Conservation (phyloP, 2,113 vertebrate genomes). For the Ailurus styani region DNA sequence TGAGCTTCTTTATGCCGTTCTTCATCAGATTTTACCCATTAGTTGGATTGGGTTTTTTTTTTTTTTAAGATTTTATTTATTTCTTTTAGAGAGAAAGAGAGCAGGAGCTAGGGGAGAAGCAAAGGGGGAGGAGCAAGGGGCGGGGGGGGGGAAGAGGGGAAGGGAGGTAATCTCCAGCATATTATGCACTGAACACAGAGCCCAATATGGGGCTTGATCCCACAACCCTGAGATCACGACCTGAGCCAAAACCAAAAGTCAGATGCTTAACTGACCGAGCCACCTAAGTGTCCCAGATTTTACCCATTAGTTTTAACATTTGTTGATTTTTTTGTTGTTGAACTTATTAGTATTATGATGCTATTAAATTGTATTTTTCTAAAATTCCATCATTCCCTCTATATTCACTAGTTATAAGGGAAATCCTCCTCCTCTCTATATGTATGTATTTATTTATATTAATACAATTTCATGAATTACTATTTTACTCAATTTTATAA, state of each 20-base stretch:
- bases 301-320: not conserved
- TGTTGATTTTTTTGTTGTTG: not conserved
- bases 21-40: not conserved
- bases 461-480: not conserved
- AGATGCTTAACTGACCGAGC: not conserved
- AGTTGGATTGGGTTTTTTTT: not conserved
- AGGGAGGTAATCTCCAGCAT: not conserved
- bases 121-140: not conserved
- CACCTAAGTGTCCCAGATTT: not conserved
- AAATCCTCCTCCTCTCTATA: not conserved
- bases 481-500: constrained; percentile 12
- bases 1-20: not conserved
- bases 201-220: not conserved
- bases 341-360: not conserved
- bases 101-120: not conserved
- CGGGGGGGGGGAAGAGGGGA: no score
- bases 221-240: not conserved
- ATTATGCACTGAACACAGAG: not conserved
- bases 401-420: not conserved
- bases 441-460: not conserved
- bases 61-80: not conserved
- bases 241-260: not conserved
- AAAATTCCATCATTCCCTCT: constrained; percentile 14
- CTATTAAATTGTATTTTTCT: not conserved
- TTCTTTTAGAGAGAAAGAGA: not conserved